Conservation (phyloP, 2,113 vertebrate genomes). For the Pycnonotus jocosus region DNA sequence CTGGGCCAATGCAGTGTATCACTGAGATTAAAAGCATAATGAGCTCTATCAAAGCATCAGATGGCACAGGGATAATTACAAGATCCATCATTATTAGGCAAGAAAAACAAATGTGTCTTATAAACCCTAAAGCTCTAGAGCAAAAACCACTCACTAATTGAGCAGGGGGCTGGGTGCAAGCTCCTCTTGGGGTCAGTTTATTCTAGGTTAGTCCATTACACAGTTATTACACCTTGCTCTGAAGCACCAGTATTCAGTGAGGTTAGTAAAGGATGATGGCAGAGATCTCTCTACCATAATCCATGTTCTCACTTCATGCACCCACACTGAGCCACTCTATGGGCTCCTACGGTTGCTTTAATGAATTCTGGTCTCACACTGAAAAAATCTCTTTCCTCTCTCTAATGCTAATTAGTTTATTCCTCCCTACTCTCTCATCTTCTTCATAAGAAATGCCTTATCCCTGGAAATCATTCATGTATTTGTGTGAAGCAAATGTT, state of each 20-base stretch:
- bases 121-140: slow-evolving; percentile 15
- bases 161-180: not conserved
- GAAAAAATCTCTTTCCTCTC: not conserved
- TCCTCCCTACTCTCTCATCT: not conserved
- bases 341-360: not conserved
- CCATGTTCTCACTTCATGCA: not conserved
- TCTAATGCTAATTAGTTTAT: not conserved
- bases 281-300: not conserved
- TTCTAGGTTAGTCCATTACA: not conserved
- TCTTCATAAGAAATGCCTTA: not conserved
- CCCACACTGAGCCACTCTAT: not conserved
- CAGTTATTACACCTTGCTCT: not conserved
- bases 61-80: not conserved
- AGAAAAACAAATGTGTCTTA: slow-evolving; percentile 28
- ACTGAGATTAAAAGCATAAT: not conserved
- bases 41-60: not conserved
- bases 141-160: not conserved
- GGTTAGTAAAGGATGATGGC: not conserved
- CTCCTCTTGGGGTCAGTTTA: not conserved
- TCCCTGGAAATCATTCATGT: not conserved
- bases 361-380: not conserved
- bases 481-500: not conserved
- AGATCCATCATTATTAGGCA: not conserved
- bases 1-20: not conserved
- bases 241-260: not conserved